These are phyloP conservation scores for Trichoplusia ni DNA, from an alignment of 1,140 invertebrate species.

Conservation along the genomic window DNA sequence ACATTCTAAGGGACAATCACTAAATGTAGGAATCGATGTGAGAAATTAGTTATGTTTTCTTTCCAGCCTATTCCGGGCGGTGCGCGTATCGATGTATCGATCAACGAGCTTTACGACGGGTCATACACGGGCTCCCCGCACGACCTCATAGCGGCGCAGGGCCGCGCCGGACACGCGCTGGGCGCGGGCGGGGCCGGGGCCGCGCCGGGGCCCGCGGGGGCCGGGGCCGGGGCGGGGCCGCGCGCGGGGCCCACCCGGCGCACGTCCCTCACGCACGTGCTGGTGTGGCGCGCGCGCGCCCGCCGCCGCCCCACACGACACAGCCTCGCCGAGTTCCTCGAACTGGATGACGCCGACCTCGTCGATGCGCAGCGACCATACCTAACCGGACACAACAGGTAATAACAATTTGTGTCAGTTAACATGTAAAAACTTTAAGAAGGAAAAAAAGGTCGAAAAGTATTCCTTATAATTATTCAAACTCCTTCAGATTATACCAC, in stretches of 20 bases:
- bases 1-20: no score
- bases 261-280: slow-evolving; percentile 92
- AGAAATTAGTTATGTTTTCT: neutral
- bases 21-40: no score
- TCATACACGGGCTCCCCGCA: slow-evolving; percentile 97
- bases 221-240: slow-evolving; percentile 87
- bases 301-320: slow-evolving; percentile 85
- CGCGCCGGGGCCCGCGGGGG: slow-evolving; percentile 85
- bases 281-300: slow-evolving; percentile 90
- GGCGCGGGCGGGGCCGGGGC: slow-evolving; percentile 85
- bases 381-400: slow-evolving; percentile 95
- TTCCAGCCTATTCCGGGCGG: slow-evolving; percentile 89
- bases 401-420: slow-evolving; percentile 31
- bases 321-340: slow-evolving; percentile 92
- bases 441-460: neutral
- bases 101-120: slow-evolving; percentile 97
- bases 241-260: slow-evolving; percentile 92
- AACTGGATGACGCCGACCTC: slow-evolving; percentile 90
- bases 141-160: slow-evolving; percentile 89
- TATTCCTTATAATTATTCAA: neutral
- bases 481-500: slow-evolving; percentile 90
- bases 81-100: slow-evolving; percentile 95
- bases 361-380: slow-evolving; percentile 90
- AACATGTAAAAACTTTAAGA: neutral
- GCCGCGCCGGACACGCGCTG: slow-evolving; percentile 84